Evolutionary conservation across 1,140 invertebrate genomes (phyloP).

Genomic region (Diachasma alloeum): DNA sequence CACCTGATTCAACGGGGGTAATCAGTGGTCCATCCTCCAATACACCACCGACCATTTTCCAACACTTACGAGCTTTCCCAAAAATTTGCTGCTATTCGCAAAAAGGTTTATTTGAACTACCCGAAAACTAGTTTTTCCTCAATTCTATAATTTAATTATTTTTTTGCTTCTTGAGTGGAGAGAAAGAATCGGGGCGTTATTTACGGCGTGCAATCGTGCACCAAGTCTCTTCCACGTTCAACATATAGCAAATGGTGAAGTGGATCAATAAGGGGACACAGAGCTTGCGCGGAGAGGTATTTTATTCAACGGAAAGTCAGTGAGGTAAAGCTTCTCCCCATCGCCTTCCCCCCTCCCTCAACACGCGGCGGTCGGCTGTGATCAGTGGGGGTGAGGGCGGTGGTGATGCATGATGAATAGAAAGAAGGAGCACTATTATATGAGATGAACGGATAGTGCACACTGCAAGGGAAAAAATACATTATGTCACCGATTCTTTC

Average conservation of each 20-base stretch:
- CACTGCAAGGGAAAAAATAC: background rate
- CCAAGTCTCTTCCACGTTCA: conserved; percentile 20
- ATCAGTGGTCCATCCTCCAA: conserved; percentile 56
- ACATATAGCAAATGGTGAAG: conserved; percentile 15
- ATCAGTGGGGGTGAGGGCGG: background rate
- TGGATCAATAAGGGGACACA: conserved; percentile 46
- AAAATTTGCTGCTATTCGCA: background rate
- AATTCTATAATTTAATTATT: background rate
- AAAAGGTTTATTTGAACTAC: background rate
- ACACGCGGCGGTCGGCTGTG: background rate
- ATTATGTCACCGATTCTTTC: background rate
- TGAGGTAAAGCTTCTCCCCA: background rate
- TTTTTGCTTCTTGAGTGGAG: background rate
- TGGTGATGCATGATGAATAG: background rate
- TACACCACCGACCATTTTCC: conserved; percentile 49
- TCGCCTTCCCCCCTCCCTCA: background rate
- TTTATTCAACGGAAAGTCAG: background rate
- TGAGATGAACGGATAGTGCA: background rate
- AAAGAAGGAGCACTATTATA: background rate
- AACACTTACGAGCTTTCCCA: background rate
- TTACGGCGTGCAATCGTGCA: conserved; percentile 46
- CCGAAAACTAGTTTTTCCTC: background rate
- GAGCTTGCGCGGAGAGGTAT: conserved; percentile 42
- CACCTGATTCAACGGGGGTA: conserved; percentile 53
- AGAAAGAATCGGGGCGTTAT: conserved; percentile 38